A percentile compares a stretch with the other conserved stretches of the same genome.
Conservation (phyloP, 1,140 invertebrate genomes). For the Pseudomyrmex flavicornis region DNA sequence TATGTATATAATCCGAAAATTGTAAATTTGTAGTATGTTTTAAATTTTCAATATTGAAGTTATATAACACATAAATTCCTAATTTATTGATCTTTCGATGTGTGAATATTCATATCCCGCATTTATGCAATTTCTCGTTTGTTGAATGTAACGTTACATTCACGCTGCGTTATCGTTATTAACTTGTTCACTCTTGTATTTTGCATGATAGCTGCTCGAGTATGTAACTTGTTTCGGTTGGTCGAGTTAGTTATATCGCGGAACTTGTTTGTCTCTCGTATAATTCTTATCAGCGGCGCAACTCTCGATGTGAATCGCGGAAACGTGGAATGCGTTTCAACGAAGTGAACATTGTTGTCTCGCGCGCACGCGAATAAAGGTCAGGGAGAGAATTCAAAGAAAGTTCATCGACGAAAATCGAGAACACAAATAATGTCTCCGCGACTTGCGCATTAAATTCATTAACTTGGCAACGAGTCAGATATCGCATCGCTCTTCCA, state of each 20-base stretch:
- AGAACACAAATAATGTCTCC: conserved; percentile 57
- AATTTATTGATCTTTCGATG: neutral
- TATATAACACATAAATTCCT: too few species aligned
- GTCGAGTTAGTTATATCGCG: conserved; percentile 11
- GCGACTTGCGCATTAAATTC: conserved; percentile 68
- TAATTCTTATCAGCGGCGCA: conserved; percentile 48
- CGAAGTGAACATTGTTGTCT: conserved; percentile 34
- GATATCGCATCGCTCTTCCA: conserved; percentile 51
- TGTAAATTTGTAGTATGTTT: neutral
- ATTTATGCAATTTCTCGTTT: neutral
- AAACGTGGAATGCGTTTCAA: conserved; percentile 57
- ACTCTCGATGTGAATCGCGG: conserved; percentile 49
- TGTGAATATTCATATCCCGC: neutral
- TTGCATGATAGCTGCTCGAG: neutral
- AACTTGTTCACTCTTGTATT: neutral
- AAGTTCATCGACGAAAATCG: conserved; percentile 55
- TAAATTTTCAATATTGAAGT: neutral
- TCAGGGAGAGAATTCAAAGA: conserved; percentile 62
- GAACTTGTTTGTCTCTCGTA: conserved; percentile 32
- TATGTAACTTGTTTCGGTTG: conserved; percentile 26
- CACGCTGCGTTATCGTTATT: neutral
- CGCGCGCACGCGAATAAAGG: conserved; percentile 46
- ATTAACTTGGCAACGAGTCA: conserved; percentile 36
- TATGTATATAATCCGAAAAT: too few species aligned
- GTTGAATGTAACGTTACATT: neutral